These are phyloP conservation scores for Dynastes grantii DNA, from an alignment of 2,888 invertebrate species.

Conservation along the genomic window DNA sequence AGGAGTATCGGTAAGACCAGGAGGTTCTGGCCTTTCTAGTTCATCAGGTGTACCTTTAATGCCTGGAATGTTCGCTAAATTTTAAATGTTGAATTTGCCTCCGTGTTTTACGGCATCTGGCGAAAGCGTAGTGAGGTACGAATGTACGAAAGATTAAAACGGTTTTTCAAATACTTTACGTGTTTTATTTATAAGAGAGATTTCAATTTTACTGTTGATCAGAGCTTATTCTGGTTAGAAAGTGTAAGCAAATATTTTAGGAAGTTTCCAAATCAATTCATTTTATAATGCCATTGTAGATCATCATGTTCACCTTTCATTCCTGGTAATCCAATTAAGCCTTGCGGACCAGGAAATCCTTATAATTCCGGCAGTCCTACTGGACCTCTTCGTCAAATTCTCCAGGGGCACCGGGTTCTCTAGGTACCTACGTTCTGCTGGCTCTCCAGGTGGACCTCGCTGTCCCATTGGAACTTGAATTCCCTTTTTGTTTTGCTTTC, in stretches of 20 bases:
- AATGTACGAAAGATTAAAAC: too few species aligned
- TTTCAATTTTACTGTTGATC: too few species aligned
- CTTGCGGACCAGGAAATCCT: constrained; percentile 81
- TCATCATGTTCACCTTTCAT: constrained; percentile 80
- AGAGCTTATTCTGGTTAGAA: too few species aligned
- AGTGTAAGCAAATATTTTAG: too few species aligned
- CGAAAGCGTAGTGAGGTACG: too few species aligned
- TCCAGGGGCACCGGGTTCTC: constrained; percentile 83
- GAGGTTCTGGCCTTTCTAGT: constrained; percentile 78
- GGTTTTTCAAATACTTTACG: too few species aligned
- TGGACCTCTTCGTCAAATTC: constrained; percentile 83
- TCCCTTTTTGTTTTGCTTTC: constrained; percentile 80
- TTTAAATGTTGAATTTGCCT: too few species aligned
- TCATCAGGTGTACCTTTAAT: constrained; percentile 83
- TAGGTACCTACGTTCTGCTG: constrained; percentile 87
- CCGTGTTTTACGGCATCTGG: too few species aligned
- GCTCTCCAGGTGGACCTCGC: constrained; percentile 85
- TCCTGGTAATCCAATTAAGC: constrained; percentile 75
- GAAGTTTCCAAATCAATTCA: too few species aligned
- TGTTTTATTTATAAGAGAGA: too few species aligned
- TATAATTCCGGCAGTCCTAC: constrained; percentile 81
- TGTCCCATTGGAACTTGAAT: constrained; percentile 84
- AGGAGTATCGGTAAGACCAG: constrained; percentile 81
- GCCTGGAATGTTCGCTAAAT: constrained; percentile 78
- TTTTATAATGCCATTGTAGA: too few species aligned